Conservation (phyloP, 2,113 vertebrate genomes). For the Silurus asotus region DNA sequence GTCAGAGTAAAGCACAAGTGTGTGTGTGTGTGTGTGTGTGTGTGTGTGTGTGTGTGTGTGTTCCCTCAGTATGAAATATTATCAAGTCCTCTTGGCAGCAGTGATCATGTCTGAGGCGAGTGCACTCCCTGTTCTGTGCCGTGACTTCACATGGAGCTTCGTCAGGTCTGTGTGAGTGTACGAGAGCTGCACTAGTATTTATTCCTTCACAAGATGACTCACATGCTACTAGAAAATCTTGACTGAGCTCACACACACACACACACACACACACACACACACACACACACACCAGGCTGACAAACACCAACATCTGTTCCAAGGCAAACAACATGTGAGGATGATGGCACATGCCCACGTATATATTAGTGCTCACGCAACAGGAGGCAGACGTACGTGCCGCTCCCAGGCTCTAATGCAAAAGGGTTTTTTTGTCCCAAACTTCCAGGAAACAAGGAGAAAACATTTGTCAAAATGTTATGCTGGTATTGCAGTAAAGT, state of each 20-base stretch:
- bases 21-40: background rate
- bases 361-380: background rate
- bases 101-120: background rate
- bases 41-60: background rate
- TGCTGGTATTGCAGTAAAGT: no score
- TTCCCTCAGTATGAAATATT: background rate
- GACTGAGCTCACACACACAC: no score
- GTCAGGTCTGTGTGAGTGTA: background rate
- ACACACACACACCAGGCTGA: background rate
- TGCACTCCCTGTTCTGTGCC: background rate
- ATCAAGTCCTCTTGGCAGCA: background rate
- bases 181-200: background rate
- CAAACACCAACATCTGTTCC: slow-evolving; percentile 13
- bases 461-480: no score
- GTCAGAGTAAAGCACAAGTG: background rate
- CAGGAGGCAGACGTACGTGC: background rate
- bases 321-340: background rate
- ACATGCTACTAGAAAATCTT: background rate
- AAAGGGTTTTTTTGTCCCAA: background rate
- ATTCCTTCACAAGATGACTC: background rate
- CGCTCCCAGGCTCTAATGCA: background rate
- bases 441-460: background rate
- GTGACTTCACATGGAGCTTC: background rate
- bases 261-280: background rate
- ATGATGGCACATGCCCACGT: slow-evolving; percentile 4